phyloP scores from a whole-genome alignment of 2,113 vertebrate species.

The Zapornia atra region DNA sequence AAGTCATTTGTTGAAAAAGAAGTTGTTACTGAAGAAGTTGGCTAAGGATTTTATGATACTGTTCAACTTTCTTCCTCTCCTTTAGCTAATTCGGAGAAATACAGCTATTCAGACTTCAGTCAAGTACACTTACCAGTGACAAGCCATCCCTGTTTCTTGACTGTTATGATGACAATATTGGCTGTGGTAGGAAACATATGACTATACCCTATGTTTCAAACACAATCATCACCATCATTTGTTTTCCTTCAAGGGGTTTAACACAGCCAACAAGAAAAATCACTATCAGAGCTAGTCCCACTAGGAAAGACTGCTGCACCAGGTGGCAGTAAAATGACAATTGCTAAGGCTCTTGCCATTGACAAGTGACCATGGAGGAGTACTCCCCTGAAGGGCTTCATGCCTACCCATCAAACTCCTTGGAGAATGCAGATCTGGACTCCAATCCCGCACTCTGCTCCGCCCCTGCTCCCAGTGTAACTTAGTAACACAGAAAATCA shows the following conservation, averaged over 20 bases:
- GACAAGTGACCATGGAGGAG: not conserved
- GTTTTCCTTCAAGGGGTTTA: not conserved
- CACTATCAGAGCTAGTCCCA: not conserved
- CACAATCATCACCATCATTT: not conserved
- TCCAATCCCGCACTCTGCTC: not conserved
- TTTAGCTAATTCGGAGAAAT: not conserved
- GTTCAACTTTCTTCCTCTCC: not conserved
- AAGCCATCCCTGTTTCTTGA: not conserved
- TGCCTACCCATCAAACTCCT: too few species aligned
- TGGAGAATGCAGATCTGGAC: not conserved
- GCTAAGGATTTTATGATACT: not conserved
- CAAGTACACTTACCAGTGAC: rapidly evolving
- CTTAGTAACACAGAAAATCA: not conserved
- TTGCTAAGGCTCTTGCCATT: not conserved
- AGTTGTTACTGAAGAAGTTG: not conserved
- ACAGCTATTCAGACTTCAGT: not conserved
- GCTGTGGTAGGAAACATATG: not conserved
- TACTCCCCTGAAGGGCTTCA: not conserved
- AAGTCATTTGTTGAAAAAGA: not conserved
- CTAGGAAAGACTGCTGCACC: not conserved
- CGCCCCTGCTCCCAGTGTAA: too few species aligned
- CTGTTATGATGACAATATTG: not conserved
- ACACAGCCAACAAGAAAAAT: not conserved
- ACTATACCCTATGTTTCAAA: not conserved
- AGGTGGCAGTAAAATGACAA: conserved; percentile 12